Conservation (phyloP, 2,888 invertebrate species). For the Napeogenes inachia region DNA sequence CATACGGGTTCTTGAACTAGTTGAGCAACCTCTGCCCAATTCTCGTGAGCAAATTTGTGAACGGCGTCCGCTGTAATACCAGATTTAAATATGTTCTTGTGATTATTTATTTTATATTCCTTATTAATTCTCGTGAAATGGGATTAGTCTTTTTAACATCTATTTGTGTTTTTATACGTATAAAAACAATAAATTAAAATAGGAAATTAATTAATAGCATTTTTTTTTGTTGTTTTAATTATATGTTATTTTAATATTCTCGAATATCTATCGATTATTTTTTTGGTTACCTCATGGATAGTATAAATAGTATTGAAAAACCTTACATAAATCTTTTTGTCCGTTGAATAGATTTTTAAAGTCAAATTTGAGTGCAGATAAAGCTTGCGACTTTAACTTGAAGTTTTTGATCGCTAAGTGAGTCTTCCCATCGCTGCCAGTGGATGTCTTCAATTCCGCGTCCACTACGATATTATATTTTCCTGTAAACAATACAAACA, state of each 20-base stretch:
- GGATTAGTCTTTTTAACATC: too few species aligned
- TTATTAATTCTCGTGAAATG: too few species aligned
- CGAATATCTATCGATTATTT: too few species aligned
- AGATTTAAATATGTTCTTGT: neutral
- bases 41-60: constrained; percentile 24
- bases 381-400: constrained; percentile 26
- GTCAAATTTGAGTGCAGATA: constrained; percentile 31
- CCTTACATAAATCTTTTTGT: constrained; percentile 43
- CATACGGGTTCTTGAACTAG: constrained; percentile 40
- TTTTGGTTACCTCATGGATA: too few species aligned
- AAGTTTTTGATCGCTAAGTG: constrained; percentile 35
- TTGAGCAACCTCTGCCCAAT: constrained; percentile 17
- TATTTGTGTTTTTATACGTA: too few species aligned
- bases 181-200: too few species aligned
- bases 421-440: constrained; percentile 33
- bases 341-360: constrained; percentile 50
- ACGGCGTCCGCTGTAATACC: constrained; percentile 24
- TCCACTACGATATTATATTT: constrained; percentile 24
- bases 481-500: constrained; percentile 24
- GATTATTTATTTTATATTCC: too few species aligned
- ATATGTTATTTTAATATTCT: too few species aligned
- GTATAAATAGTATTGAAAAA: neutral
- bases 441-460: constrained; percentile 25
- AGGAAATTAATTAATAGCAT: too few species aligned
- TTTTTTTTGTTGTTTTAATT: too few species aligned